Conservation (phyloP, 1,140 invertebrate genomes). For the Caenorhabditis latens region DNA sequence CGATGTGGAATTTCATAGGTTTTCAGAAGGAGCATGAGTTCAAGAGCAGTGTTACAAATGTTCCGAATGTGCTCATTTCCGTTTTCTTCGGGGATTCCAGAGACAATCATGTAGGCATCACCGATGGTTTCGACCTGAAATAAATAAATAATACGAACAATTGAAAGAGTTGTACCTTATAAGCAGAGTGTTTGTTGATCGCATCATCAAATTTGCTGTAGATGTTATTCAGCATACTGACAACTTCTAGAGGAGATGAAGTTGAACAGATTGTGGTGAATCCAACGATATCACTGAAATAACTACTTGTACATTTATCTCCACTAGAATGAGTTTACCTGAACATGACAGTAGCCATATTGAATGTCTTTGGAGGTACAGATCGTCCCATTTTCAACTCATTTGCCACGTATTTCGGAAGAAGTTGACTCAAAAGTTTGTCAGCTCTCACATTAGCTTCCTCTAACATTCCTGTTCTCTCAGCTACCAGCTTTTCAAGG, state of each 20-base stretch:
- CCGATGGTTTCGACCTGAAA: constrained; percentile 73
- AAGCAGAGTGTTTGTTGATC: constrained; percentile 77
- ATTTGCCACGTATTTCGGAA: constrained; percentile 76
- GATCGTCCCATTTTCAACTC: constrained; percentile 75
- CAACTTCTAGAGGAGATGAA: constrained; percentile 78
- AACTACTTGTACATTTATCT: background rate
- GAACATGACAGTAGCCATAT: constrained; percentile 88
- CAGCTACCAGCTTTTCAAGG: constrained; percentile 92
- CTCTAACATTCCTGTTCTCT: constrained; percentile 84
- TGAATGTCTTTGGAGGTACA: constrained; percentile 76
- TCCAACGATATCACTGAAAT: constrained; percentile 90
- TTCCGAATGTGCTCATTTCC: constrained; percentile 70
- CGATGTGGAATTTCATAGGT: constrained; percentile 74
- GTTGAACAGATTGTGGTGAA: constrained; percentile 83
- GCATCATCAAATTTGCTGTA: constrained; percentile 79
- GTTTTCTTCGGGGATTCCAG: constrained; percentile 75
- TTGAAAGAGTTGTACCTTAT: constrained; percentile 75
- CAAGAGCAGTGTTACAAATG: constrained; percentile 72
- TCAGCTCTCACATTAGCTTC: constrained; percentile 76
- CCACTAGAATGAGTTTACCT: constrained; percentile 78
- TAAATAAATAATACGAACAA: background rate
- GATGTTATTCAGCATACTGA: constrained; percentile 79
- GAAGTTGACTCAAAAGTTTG: constrained; percentile 73
- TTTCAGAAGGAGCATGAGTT: constrained; percentile 72
- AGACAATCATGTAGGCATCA: constrained; percentile 74